These are phyloP conservation scores for Thecophora atra DNA, from an alignment of 2,888 invertebrate genomes.

Conservation along the genomic window DNA sequence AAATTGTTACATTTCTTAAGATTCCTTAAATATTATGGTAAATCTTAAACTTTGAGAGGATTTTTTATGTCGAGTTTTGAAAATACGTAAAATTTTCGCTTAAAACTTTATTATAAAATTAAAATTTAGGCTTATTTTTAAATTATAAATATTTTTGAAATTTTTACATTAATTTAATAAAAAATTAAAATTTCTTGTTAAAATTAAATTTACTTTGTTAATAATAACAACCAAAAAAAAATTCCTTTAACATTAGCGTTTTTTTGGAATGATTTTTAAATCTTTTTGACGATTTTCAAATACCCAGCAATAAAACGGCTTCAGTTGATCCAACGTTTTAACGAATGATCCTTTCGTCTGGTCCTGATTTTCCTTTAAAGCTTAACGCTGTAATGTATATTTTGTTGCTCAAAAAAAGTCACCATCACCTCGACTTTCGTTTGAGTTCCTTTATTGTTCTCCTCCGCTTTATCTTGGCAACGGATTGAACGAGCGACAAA, in stretches of 20 bases:
- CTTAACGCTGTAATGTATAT: not conserved
- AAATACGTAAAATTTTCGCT: not conserved
- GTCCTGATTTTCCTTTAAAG: not conserved
- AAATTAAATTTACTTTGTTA: too few species aligned
- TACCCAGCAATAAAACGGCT: too few species aligned
- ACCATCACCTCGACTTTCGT: not conserved
- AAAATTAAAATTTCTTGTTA: too few species aligned
- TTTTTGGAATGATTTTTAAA: too few species aligned
- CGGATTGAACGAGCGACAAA: too few species aligned
- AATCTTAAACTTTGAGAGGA: not conserved
- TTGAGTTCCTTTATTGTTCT: not conserved
- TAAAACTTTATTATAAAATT: too few species aligned
- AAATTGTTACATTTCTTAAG: not conserved
- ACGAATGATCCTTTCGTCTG: not conserved
- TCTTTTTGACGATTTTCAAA: too few species aligned
- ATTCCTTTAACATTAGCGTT: too few species aligned
- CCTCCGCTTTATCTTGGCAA: not conserved
- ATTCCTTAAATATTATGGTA: not conserved
- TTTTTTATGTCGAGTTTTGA: not conserved
- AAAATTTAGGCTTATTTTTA: too few species aligned
- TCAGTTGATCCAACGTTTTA: not conserved
- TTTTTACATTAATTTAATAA: too few species aligned
- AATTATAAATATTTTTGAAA: too few species aligned
- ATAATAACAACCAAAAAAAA: too few species aligned
- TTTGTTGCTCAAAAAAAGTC: not conserved